phyloP scores from a whole-genome alignment of 1,140 invertebrate species.

The Sinella curviseta region DNA sequence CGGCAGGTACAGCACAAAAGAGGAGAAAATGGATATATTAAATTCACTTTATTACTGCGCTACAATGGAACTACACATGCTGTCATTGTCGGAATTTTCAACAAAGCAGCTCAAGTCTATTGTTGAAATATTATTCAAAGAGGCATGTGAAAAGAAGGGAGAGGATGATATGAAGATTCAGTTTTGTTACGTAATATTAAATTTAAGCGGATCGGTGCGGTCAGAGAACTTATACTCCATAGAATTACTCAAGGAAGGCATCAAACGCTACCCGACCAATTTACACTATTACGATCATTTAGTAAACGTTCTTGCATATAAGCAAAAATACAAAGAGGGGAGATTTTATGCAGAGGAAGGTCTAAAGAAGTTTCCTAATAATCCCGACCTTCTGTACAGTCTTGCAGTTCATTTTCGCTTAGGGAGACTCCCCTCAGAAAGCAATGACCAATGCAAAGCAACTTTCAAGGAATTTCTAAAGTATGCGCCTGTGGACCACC shows the following conservation, averaged over 20 bases:
- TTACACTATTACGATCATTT: not conserved
- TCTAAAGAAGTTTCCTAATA: not conserved
- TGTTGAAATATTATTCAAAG: not conserved
- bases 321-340: not conserved
- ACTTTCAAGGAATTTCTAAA: not conserved
- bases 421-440: not conserved
- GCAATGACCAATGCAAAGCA: not conserved
- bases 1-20: not conserved
- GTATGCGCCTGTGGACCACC: not conserved
- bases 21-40: not conserved
- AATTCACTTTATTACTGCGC: not conserved
- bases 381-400: not conserved
- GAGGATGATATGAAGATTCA: not conserved
- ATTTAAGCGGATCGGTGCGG: not conserved
- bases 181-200: not conserved
- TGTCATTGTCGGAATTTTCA: not conserved
- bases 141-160: not conserved
- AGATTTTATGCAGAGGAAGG: not conserved
- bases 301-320: not conserved
- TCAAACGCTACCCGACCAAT: not conserved
- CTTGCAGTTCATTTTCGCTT: not conserved
- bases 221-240: not conserved
- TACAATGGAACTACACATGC: not conserved
- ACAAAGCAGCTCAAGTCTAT: not conserved
- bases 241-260: not conserved